A percentile compares a stretch with the other conserved stretches of the same genome.
Evolutionary conservation across 2,797 vertebrate species (phyloP).

Genomic region (Podargus strigoides): DNA sequence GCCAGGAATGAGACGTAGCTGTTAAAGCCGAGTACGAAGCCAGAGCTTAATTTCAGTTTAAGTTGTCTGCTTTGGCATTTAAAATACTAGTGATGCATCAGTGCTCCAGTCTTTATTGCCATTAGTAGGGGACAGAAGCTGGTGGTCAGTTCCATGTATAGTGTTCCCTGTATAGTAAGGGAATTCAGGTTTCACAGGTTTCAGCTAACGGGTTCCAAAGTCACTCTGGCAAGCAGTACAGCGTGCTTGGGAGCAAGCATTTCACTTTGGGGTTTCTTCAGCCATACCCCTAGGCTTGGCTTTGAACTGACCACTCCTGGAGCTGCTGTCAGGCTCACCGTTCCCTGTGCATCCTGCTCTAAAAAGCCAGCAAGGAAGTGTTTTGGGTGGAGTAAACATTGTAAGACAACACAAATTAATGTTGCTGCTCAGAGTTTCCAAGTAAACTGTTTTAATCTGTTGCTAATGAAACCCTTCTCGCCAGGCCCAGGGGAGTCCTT

Average conservation of each 20-base stretch:
- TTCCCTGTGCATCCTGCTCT: background rate
- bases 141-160: background rate
- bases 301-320: background rate
- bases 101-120: background rate
- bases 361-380: background rate
- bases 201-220: background rate
- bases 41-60: background rate
- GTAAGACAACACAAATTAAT: background rate
- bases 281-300: background rate
- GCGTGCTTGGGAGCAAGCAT: background rate
- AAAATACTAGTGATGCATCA: background rate
- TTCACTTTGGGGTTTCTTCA: background rate
- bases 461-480: background rate
- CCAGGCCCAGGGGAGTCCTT: background rate
- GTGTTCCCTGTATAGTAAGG: background rate
- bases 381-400: background rate
- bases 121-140: background rate
- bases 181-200: background rate
- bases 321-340: background rate
- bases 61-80: background rate
- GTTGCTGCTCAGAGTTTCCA: background rate
- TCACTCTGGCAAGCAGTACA: background rate
- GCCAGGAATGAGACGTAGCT: background rate
- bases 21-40: background rate
- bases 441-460: background rate